Percentiles rank a stretch among this genome's conserved stretches.
Conservation (phyloP, 1,140 invertebrate genomes). For the Acromyrmex charruanus region DNA sequence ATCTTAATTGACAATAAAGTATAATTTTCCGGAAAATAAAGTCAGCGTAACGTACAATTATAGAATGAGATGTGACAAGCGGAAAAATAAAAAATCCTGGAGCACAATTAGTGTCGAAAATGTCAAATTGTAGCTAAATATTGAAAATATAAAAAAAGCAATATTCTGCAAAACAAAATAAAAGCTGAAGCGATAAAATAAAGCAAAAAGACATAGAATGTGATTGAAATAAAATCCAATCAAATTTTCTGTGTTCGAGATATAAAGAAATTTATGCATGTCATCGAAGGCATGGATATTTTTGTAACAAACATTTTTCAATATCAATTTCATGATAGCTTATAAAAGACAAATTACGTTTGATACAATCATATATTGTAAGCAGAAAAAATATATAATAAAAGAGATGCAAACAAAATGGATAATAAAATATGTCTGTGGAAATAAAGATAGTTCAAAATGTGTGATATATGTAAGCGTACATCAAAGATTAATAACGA, state of each 20-base stretch:
- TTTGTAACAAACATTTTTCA: conserved; percentile 25
- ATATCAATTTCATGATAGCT: not conserved
- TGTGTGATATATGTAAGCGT: not conserved
- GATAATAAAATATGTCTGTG: not conserved
- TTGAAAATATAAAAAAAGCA: conserved; percentile 41
- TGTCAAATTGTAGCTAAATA: conserved; percentile 43
- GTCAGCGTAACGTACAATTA: not conserved
- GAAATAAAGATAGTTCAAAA: not conserved
- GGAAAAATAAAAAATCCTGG: not conserved
- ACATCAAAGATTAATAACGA: conserved; percentile 22
- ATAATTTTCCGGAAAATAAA: not conserved
- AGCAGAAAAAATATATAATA: not conserved
- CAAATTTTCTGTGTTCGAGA: conserved; percentile 34
- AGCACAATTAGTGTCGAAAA: conserved; percentile 27
- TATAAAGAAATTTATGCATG: conserved; percentile 31
- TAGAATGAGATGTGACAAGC: not conserved
- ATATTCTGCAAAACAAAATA: conserved; percentile 33
- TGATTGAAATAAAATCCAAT: conserved; percentile 59
- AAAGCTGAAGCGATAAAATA: conserved; percentile 37
- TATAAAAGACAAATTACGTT: conserved; percentile 12
- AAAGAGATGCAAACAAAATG: not conserved
- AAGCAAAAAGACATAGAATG: conserved; percentile 44
- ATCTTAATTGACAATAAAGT: not conserved
- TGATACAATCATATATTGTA: not conserved
- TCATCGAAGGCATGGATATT: conserved; percentile 2